phyloP scores from a whole-genome alignment of 1,140 invertebrate species.

The Halesus radiatus region DNA sequence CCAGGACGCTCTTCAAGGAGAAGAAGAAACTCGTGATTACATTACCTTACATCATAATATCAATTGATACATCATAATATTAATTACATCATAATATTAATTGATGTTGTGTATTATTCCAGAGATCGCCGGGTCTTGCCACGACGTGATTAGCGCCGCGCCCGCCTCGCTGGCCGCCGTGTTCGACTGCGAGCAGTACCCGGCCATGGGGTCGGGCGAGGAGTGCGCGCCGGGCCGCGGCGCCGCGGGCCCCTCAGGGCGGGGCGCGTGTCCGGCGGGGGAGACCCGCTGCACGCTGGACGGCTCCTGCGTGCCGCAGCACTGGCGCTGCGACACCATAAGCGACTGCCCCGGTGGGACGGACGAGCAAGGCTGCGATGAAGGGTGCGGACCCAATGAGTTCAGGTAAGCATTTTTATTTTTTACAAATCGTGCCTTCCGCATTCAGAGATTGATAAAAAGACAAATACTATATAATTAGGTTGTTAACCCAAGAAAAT shows the following conservation, averaged over 20 bases:
- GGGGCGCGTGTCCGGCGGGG: conserved; percentile 68
- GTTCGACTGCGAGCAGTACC: conserved; percentile 75
- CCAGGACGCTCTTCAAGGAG: too few relatives aligned
- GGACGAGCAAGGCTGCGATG: conserved; percentile 75
- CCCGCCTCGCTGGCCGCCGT: conserved; percentile 69
- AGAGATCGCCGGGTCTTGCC: conserved; percentile 75
- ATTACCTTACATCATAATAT: too few relatives aligned
- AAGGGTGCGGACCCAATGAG: conserved; percentile 69
- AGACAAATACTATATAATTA: too few relatives aligned
- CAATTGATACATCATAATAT: too few relatives aligned
- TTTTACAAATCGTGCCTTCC: too few relatives aligned
- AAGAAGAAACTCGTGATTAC: too few relatives aligned
- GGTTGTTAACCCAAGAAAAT: too few relatives aligned
- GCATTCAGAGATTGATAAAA: too few relatives aligned
- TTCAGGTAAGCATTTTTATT: too few relatives aligned
- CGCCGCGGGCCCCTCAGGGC: conserved; percentile 59
- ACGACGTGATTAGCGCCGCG: conserved; percentile 72
- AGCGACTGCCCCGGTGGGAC: conserved; percentile 75
- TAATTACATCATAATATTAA: too few relatives aligned
- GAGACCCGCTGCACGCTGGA: conserved; percentile 76
- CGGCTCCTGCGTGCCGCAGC: conserved; percentile 73
- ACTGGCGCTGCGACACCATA: conserved; percentile 78
- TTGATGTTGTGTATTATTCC: conserved; percentile 30
- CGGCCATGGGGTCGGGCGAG: conserved; percentile 66
- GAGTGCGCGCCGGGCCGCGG: conserved; percentile 60